Conservation (phyloP, 2,113 vertebrate genomes). For the Promerops cafer region DNA sequence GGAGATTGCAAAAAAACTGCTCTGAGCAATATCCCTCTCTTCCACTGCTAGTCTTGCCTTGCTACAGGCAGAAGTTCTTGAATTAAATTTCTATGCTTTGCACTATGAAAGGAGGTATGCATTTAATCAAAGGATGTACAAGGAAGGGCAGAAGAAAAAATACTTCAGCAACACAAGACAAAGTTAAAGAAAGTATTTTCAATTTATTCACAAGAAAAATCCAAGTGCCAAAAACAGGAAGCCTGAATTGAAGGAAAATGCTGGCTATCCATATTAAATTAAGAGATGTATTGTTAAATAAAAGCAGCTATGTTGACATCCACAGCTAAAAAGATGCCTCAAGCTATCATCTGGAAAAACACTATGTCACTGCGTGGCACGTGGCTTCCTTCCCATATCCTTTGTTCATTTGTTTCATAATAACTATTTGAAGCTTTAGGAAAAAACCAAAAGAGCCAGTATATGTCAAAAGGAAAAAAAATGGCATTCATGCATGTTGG, state of each 20-base stretch:
- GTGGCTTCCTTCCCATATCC: conserved; percentile 15
- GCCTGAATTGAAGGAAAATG: background rate
- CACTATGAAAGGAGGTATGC: background rate
- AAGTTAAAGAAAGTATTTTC: background rate
- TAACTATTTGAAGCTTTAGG: background rate
- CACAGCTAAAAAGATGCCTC: conserved; percentile 14
- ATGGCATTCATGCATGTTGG: background rate
- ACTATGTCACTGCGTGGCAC: background rate
- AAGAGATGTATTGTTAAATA: background rate
- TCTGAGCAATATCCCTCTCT: background rate
- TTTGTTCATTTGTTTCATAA: conserved; percentile 10
- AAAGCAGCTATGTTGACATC: background rate
- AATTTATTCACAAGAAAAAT: background rate
- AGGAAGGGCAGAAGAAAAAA: background rate
- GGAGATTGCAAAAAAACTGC: background rate
- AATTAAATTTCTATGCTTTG: background rate
- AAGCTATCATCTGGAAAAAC: conserved; percentile 32
- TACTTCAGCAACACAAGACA: background rate
- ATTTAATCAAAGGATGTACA: background rate
- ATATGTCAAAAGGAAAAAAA: background rate
- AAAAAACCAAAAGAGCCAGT: background rate
- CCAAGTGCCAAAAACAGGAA: background rate
- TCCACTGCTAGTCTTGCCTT: background rate
- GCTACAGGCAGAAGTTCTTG: background rate
- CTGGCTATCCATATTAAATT: background rate